Percentiles rank a stretch among this genome's conserved stretches.
Conservation (phyloP, 2,888 invertebrate genomes). For the Drosophila niveifrons region DNA sequence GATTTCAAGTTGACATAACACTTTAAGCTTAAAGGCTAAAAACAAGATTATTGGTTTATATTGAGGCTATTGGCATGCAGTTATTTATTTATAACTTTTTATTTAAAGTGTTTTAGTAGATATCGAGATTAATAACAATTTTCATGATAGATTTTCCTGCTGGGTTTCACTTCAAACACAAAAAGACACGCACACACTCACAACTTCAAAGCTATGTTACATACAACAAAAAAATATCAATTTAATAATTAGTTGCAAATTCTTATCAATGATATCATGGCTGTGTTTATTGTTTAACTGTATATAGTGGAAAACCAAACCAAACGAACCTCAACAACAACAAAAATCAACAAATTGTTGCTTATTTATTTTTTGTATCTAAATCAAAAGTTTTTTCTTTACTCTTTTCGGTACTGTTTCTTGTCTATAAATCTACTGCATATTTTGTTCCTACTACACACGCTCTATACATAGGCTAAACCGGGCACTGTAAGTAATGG, state of each 20-base stretch:
- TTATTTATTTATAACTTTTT: neutral
- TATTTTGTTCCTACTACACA: constrained; percentile 71
- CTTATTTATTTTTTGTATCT: constrained; percentile 60
- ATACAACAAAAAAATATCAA: constrained; percentile 3
- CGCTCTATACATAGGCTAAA: constrained; percentile 86
- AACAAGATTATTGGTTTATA: neutral
- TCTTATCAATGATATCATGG: constrained; percentile 27
- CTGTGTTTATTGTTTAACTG: constrained; percentile 49
- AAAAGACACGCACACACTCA: constrained; percentile 18
- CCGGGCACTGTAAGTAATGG: constrained; percentile 88
- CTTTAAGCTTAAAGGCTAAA: constrained; percentile 1
- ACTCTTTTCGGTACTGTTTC: constrained; percentile 75
- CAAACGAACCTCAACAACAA: constrained; percentile 1
- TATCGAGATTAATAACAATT: neutral
- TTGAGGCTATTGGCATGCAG: neutral
- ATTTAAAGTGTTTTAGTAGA: neutral
- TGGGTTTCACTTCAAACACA: constrained; percentile 27
- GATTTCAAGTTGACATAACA: constrained; percentile 2
- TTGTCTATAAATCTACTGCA: constrained; percentile 64
- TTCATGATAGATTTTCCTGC: constrained; percentile 34
- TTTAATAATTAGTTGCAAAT: constrained; percentile 23
- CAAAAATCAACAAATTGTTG: constrained; percentile 36
- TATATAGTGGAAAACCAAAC: constrained; percentile 46
- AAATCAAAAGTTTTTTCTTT: constrained; percentile 76
- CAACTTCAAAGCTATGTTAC: constrained; percentile 3